Evolutionary conservation across 2,888 invertebrate species (phyloP).

Genomic region (Myopa testacea): DNA sequence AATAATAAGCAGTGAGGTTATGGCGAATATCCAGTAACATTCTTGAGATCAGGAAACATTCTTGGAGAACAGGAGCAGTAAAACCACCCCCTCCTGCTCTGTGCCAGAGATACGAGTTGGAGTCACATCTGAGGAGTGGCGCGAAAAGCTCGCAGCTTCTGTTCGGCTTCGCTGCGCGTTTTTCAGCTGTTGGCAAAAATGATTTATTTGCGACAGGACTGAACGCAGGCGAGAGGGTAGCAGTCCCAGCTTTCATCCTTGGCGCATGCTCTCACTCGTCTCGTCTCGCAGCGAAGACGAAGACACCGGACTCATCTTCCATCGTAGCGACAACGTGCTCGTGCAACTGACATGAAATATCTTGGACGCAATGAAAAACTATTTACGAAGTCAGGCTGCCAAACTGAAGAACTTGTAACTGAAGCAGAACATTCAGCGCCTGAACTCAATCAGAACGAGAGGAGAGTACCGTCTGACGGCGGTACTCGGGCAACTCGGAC

Average conservation of each 20-base stretch:
- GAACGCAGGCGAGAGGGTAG: conserved; percentile 3
- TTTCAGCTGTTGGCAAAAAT: conserved; percentile 38
- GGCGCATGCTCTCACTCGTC: conserved; percentile 29
- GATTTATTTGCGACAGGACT: conserved; percentile 49
- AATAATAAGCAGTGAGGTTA: background rate
- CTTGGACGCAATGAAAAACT: conserved; percentile 31
- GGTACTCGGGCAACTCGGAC: no score
- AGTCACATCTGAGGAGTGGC: background rate
- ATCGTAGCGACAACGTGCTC: conserved; percentile 48
- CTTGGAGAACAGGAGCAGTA: background rate
- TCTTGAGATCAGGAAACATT: no score
- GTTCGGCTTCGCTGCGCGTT: conserved; percentile 31
- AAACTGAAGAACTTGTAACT: background rate
- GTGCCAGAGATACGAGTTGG: no score
- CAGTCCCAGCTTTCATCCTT: conserved; percentile 2
- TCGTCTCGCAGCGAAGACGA: conserved; percentile 35
- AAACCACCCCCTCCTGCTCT: background rate
- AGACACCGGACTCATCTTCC: conserved; percentile 33
- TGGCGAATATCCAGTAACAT: background rate
- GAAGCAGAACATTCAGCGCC: conserved; percentile 15
- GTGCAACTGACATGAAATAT: conserved; percentile 52
- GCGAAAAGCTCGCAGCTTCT: background rate
- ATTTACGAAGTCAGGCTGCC: no score
- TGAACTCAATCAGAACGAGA: background rate
- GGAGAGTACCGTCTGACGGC: no score